These are phyloP conservation scores for Serilophus lunatus DNA, from an alignment of 2,113 vertebrate species.

Conservation along the genomic window DNA sequence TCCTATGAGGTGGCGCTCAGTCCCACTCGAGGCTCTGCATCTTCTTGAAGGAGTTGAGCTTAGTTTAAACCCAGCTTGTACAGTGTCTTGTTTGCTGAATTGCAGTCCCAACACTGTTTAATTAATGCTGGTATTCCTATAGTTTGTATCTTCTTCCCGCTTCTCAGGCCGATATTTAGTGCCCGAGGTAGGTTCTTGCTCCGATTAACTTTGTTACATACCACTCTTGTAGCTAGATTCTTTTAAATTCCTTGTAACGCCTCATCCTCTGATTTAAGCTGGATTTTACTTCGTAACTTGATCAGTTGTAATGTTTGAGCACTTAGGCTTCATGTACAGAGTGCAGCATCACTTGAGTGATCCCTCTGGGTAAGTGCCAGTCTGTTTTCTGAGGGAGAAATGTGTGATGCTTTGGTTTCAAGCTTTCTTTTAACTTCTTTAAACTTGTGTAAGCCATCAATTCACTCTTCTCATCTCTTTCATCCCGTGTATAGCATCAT, in stretches of 20 bases:
- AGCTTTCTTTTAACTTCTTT: neutral
- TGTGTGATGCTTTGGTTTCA: neutral
- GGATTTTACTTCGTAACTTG: neutral
- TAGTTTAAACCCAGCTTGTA: neutral
- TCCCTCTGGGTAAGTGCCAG: neutral
- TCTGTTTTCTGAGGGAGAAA: neutral
- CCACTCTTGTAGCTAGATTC: neutral
- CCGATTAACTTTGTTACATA: neutral
- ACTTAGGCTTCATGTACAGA: rapidly evolving
- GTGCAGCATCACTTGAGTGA: neutral
- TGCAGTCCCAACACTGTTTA: neutral
- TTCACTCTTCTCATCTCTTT: neutral
- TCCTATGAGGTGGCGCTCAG: neutral
- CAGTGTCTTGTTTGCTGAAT: neutral
- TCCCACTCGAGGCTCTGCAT: neutral
- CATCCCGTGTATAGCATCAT: neutral
- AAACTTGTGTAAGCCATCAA: neutral
- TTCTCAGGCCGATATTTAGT: rapidly evolving
- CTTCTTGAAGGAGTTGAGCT: neutral
- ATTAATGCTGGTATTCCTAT: neutral
- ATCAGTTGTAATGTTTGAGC: neutral
- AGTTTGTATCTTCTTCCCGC: neutral
- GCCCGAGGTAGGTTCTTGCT: neutral
- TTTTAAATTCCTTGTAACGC: neutral
- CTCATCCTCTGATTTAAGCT: neutral